Base-by-base conservation (phyloP, 2,888 invertebrate genomes). In the Drosophila ustulata region DNA sequence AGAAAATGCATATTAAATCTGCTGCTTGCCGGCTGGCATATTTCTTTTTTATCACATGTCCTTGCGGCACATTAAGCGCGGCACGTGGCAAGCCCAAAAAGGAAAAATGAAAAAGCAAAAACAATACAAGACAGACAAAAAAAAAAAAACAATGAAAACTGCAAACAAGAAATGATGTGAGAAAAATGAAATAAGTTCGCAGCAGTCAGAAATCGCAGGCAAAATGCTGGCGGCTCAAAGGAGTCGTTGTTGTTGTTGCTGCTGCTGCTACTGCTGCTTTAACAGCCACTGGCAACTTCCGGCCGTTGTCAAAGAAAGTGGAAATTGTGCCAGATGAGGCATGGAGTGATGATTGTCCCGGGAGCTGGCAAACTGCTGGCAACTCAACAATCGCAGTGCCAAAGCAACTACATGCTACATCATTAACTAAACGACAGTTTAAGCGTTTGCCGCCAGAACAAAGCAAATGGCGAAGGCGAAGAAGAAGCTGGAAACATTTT, bases 341-440 rank as follows among this genome's bases (percentile, higher is more conserved):
- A 73, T 73, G 57, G 46, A n/a, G 26, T 18, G 23, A 23, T 53
- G 23, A 47, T 34, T 46, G 46, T 46, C 4, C 30, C 4, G 23
- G n/a, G 13, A 8, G 30, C 8, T 7, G 4, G 23, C 1, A 30
- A 39, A 37, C 41, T 37, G 34, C 25, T 56, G 55, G 32, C 55
- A 52, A 52, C 66, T 66, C 51, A 63, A 69, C 75, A 61, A 62
- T 65, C 55, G 71, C 71, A 55, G 34, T 34, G 64, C 25, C 52
- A 25, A 28, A 61, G 64, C 74, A 75, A 85, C 78, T 83, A 83
- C 75, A 89, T 78, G 83, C 69, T 62, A 80, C 89, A 89, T 89
- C 85, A 85, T 85, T 85, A 89, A 82, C 88, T 89, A 89, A 85
- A 85, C 72, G 89, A 82, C 83, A 88, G 86, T 85, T 88, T 88